Conservation (phyloP, 2,888 invertebrate genomes). For the Scelioninae gen. 1 region DNA sequence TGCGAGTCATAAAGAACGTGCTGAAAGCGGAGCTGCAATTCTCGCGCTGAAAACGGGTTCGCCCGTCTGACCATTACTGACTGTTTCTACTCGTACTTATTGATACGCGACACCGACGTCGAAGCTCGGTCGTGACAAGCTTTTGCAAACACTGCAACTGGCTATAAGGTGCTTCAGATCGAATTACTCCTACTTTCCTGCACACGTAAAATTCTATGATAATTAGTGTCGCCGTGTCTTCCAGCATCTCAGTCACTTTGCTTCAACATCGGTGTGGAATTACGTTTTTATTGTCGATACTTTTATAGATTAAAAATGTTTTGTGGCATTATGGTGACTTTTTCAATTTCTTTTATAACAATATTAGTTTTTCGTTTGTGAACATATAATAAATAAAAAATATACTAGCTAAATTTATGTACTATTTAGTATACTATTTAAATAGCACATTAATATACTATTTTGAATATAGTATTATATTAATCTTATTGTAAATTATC, state of each 20-base stretch:
- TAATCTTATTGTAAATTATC: too few relatives aligned
- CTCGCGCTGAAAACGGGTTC: constrained; percentile 59
- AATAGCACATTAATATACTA: too few relatives aligned
- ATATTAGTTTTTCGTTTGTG: too few relatives aligned
- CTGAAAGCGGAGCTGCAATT: constrained; percentile 63
- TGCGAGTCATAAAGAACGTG: constrained; percentile 71
- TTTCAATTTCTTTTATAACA: too few relatives aligned
- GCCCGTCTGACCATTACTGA: constrained; percentile 68
- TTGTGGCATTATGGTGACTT: neutral
- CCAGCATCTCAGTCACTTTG: neutral
- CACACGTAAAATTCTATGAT: constrained; percentile 10
- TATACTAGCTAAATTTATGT: too few relatives aligned
- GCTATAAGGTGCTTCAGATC: constrained; percentile 37
- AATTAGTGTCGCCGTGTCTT: constrained; percentile 9
- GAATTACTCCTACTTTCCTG: constrained; percentile 36
- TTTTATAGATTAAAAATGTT: neutral
- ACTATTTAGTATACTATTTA: too few relatives aligned
- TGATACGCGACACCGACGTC: constrained; percentile 63
- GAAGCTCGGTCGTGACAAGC: constrained; percentile 63
- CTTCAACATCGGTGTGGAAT: neutral
- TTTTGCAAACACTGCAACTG: constrained; percentile 45
- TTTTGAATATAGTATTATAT: too few relatives aligned
- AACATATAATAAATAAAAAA: too few relatives aligned
- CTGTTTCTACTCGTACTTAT: constrained; percentile 65
- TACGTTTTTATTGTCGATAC: neutral